Conservation (phyloP, 2,113 vertebrate genomes). For the Parotia lawesii region DNA sequence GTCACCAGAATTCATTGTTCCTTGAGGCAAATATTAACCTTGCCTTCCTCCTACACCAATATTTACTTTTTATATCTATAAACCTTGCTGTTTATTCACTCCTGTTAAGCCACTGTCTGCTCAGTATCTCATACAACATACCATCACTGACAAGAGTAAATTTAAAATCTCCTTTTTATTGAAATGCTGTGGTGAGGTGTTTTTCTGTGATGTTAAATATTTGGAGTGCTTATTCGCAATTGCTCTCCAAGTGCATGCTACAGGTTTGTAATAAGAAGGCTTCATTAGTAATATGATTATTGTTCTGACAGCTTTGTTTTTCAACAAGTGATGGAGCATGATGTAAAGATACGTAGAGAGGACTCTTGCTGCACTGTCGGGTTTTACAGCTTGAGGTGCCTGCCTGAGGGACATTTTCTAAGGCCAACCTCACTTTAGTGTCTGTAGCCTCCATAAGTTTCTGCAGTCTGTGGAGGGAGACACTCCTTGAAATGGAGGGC, state of each 20-base stretch:
- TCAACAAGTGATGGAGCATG: background rate
- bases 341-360: background rate
- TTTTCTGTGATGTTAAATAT: background rate
- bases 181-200: background rate
- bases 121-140: background rate
- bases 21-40: slow-evolving; percentile 9
- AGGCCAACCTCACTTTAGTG: background rate
- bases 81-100: background rate
- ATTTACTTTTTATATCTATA: slow-evolving; percentile 16
- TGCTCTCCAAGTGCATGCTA: background rate
- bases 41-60: background rate
- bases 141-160: background rate
- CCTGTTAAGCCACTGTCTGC: background rate
- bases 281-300: background rate
- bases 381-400: background rate
- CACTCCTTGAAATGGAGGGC: background rate
- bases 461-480: background rate
- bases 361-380: background rate
- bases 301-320: background rate
- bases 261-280: background rate
- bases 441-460: background rate
- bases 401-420: background rate
- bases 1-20: background rate
- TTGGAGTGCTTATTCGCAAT: background rate
- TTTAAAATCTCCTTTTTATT: background rate